A percentile compares a stretch with the other conserved stretches of the same genome.
Conservation (phyloP, 2,113 vertebrate genomes). For the Chlorodrepanis virens region DNA sequence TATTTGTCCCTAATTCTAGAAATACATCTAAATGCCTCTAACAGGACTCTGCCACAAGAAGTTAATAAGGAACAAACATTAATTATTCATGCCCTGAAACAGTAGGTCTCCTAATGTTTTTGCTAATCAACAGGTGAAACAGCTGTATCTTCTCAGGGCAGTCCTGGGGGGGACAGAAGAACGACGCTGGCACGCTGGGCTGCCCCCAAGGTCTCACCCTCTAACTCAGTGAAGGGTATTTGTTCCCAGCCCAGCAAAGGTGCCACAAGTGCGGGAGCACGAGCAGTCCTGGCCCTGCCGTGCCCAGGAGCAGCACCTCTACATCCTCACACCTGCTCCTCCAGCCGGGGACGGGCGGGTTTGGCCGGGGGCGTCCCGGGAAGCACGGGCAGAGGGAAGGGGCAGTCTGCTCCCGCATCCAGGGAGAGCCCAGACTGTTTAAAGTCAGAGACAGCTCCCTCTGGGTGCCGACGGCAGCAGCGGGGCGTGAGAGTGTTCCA, state of each 20-base stretch:
- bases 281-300: background rate
- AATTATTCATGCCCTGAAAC: constrained; percentile 75
- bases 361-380: background rate
- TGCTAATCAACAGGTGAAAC: constrained; percentile 75
- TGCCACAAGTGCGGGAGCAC: background rate
- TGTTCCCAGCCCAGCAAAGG: background rate
- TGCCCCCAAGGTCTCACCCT: background rate
- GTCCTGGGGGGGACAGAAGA: background rate
- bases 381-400: background rate
- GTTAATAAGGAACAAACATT: constrained; percentile 71
- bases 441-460: no score
- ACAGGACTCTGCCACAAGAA: constrained; percentile 65
- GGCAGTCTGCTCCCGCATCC: background rate
- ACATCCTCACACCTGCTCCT: background rate
- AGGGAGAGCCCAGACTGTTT: accelerated
- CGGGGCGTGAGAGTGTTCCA: background rate
- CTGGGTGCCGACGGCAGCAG: background rate
- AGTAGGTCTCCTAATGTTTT: constrained; percentile 73
- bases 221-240: background rate
- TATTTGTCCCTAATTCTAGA: constrained; percentile 64
- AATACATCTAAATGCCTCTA: constrained; percentile 56
- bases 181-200: accelerated
- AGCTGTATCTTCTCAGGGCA: constrained; percentile 58
- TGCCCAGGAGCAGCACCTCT: background rate
- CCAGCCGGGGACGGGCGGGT: accelerated